Percentiles rank a stretch among this genome's conserved stretches.
phyloP scores from a whole-genome alignment of 2,113 vertebrate species.

The Tachycineta bicolor region DNA sequence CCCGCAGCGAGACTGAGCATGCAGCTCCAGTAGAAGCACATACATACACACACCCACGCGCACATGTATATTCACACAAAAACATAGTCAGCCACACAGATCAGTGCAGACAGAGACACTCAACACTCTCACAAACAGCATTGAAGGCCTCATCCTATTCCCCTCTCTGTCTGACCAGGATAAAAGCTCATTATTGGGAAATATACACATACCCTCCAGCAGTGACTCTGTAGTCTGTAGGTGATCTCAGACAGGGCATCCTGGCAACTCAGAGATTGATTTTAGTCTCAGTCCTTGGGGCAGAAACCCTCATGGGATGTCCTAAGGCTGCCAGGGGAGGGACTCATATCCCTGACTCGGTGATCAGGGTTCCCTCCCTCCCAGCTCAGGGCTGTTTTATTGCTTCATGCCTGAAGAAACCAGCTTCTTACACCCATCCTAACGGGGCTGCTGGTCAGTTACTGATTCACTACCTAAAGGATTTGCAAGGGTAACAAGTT shows the following conservation, averaged over 20 bases:
- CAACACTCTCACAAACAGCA: neutral
- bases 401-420: neutral
- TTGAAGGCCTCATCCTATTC: neutral
- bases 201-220: accelerated
- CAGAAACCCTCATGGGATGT: neutral
- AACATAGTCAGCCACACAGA: neutral
- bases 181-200: neutral
- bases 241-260: neutral
- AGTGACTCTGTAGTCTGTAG: neutral
- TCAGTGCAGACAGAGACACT: neutral
- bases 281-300: neutral
- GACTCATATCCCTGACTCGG: neutral
- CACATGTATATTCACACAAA: neutral
- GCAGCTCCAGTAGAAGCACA: too few relatives aligned
- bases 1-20: accelerated
- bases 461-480: neutral
- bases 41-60: accelerated
- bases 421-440: neutral
- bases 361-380: neutral
- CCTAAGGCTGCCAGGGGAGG: neutral
- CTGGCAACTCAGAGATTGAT: neutral
- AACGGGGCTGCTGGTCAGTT: neutral
- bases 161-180: neutral
- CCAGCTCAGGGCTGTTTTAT: accelerated
- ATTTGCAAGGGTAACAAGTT: neutral